Conservation (phyloP, 2,797 vertebrate genomes). For the Coluber constrictor region DNA sequence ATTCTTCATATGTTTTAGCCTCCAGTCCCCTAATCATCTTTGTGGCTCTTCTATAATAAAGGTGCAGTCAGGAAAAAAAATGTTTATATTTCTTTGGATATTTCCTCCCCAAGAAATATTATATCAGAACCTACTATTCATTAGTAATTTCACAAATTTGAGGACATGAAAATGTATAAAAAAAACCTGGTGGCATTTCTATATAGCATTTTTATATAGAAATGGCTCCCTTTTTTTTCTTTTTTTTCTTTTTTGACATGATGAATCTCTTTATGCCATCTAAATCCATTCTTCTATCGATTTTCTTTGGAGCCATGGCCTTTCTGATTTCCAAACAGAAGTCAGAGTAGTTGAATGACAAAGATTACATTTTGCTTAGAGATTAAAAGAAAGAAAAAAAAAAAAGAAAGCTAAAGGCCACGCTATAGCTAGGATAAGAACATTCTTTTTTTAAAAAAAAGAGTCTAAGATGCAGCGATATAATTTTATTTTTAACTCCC, state of each 20-base stretch:
- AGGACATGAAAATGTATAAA: neutral
- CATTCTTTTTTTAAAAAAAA: neutral
- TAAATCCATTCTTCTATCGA: slow-evolving; percentile 50
- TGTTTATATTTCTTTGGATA: neutral
- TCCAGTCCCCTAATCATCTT: neutral
- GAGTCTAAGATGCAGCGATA: neutral
- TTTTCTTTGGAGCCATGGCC: slow-evolving; percentile 31
- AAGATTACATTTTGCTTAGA: slow-evolving; percentile 23
- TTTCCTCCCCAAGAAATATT: neutral
- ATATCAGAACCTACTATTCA: rapidly evolving
- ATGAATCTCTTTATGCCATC: slow-evolving; percentile 47
- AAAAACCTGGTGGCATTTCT: slow-evolving; percentile 20
- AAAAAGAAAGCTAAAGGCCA: neutral
- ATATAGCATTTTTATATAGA: neutral
- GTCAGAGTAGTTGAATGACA: slow-evolving; percentile 22
- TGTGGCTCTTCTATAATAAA: neutral
- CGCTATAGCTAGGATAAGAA: neutral
- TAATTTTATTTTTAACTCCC: neutral
- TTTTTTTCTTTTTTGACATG: neutral
- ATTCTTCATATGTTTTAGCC: neutral
- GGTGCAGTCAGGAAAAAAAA: neutral
- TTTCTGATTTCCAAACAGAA: slow-evolving; percentile 29
- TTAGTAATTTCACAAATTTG: neutral
- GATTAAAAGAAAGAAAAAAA: neutral
- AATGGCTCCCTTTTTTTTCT: slow-evolving; percentile 29